Evolutionary conservation across 35 echinoderm and acorn worm genomes (phyloP), one percentile per base, ranked within the genome.

Genomic region (Apostichopus parvimensis): DNA sequence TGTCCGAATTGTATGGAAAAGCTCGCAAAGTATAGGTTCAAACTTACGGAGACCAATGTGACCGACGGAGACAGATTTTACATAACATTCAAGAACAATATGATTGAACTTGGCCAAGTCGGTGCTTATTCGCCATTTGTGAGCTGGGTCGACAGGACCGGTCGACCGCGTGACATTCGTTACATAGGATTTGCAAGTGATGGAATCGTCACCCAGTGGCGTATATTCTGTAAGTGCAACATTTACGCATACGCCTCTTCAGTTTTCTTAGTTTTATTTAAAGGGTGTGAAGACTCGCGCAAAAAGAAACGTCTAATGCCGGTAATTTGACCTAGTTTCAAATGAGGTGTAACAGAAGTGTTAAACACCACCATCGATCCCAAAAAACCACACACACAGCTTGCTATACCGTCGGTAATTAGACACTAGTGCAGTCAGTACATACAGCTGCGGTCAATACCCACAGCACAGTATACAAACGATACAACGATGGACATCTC

Each of bases 51-150:
- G 28, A 68, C 64, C 9, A 22, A 79, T 22, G n/a, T 45, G 5
- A 79, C 77, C 77, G 28, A 5, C 14, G 28, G n/a, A 21, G 79
- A 80, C 14, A 26, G 79, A 52, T 80, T 80, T 28, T 80, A 52
- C 7, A 21, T 80, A 8, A 80, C 79, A 10, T 80, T 80, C 79
- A 80, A 80, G 25, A 80, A 80, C 79, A 23, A 52, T 14, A 80
- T 80, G 79, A 80, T 80, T 80, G 79, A 80, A 45, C 25, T 80
- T 28, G 79, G 79, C 8, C 24, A 52, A 52, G 79, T 80, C 7
- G 79, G 79, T 8, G 79, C 20, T 9, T 80, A 80, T 52, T 21
- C 20, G 15, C 79, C 79, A 28, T 45, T 80, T 15, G 79, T 14
- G 25, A 52, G 13, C 4, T 80, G 53, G 25, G 79, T 80, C 11